phyloP scores from a whole-genome alignment of 2,797 vertebrate genomes.

The Oceanodroma leucorhoa region DNA sequence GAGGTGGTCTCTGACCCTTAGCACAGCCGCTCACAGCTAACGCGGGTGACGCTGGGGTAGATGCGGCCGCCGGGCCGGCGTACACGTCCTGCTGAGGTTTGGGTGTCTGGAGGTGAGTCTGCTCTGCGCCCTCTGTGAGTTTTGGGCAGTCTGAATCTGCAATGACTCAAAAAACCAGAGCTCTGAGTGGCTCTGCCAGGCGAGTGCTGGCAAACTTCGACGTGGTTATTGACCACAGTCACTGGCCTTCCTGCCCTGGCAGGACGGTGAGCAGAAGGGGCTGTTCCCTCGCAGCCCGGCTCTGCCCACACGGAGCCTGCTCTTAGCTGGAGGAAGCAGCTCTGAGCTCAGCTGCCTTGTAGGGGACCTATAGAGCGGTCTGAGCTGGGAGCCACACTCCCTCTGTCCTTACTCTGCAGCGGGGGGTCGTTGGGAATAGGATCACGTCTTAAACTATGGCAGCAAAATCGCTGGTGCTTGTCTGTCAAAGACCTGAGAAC shows the following conservation, averaged over 20 bases:
- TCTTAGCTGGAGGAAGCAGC: neutral
- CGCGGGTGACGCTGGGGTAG: neutral
- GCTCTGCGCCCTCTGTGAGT: neutral
- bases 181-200: neutral
- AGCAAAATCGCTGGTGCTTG: neutral
- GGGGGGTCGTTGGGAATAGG: neutral
- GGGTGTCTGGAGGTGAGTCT: neutral
- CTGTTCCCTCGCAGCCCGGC: accelerated
- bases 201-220: neutral
- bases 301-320: accelerated
- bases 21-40: neutral
- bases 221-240: neutral
- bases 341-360: neutral
- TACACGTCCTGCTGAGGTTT: accelerated
- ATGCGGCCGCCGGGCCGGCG: neutral
- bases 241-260: neutral
- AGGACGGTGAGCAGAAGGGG: neutral
- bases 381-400: neutral
- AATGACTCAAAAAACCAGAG: neutral
- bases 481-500: neutral
- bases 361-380: accelerated
- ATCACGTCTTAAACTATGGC: neutral
- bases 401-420: neutral
- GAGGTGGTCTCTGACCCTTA: neutral
- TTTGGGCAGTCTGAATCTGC: neutral